Percentiles rank a stretch among this genome's conserved stretches.
Evolutionary conservation across 2,113 vertebrate species (phyloP).

Genomic region (Nothoprocta perdicaria): DNA sequence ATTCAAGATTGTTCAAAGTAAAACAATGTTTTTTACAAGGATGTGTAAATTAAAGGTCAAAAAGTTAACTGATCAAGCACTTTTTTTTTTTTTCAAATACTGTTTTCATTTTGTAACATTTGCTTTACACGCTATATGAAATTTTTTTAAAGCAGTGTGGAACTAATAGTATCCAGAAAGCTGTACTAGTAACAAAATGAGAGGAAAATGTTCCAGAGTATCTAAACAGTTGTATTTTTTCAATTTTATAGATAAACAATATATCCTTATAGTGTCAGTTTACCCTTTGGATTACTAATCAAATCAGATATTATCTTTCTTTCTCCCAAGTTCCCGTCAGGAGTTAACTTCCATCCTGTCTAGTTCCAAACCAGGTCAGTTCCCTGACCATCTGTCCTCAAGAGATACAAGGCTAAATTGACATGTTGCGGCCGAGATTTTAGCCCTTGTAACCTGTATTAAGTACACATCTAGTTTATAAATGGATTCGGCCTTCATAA

Average conservation of each 20-base stretch:
- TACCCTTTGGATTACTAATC: neutral
- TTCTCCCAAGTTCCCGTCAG: neutral
- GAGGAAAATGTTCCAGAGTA: neutral
- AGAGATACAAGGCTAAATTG: neutral
- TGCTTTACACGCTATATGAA: neutral
- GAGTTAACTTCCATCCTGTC: neutral
- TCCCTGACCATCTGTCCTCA: neutral
- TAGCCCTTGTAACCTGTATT: neutral
- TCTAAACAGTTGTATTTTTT: neutral
- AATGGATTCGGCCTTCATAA: neutral
- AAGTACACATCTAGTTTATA: neutral
- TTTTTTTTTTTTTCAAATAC: too few species aligned
- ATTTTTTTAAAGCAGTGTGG: neutral
- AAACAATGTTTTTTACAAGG: neutral
- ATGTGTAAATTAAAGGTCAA: neutral
- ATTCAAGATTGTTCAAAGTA: neutral
- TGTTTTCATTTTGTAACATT: neutral
- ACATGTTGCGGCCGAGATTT: neutral
- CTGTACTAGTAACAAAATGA: neutral
- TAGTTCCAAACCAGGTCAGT: neutral
- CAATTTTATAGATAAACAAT: neutral
- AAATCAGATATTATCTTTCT: neutral
- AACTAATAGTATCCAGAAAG: neutral
- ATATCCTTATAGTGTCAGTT: rapidly evolving
- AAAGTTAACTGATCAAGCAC: neutral